Conservation (phyloP, 1,140 invertebrate species). For the Mamestra configurata region DNA sequence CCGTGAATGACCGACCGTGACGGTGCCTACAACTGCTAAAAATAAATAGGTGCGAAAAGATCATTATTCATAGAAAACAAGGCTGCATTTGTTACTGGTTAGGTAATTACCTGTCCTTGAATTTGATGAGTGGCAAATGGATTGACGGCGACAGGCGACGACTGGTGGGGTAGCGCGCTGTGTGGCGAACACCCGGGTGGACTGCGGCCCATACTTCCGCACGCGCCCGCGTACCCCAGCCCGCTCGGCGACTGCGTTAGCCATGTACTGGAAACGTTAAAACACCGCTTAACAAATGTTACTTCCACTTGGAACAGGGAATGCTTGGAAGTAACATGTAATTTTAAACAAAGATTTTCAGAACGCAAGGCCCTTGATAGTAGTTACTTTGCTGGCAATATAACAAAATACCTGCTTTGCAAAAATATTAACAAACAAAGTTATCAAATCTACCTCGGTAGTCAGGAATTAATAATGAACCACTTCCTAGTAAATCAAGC, state of each 20-base stretch:
- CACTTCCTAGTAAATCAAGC: no score
- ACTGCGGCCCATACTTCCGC: conserved; percentile 71
- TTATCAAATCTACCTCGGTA: no score
- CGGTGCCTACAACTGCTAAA: no score
- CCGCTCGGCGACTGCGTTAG: conserved; percentile 71
- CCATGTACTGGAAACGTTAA: conserved; percentile 72
- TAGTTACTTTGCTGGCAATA: no score
- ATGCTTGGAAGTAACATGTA: not conserved
- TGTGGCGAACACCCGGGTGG: conserved; percentile 77
- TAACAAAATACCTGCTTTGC: no score
- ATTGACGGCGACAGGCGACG: conserved; percentile 72
- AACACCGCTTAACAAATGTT: conserved; percentile 1
- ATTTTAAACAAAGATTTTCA: not conserved
- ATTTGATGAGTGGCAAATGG: conserved; percentile 78
- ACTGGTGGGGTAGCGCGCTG: conserved; percentile 73
- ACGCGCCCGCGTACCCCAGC: conserved; percentile 71
- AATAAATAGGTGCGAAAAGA: no score
- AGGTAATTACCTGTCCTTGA: conserved; percentile 77
- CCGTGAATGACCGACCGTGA: no score
- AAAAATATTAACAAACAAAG: no score
- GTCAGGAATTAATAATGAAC: no score
- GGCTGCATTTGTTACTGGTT: not conserved
- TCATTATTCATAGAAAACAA: no score
- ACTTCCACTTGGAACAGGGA: not conserved
- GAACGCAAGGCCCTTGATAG: not conserved